phyloP scores from a whole-genome alignment of 2,113 vertebrate species.

The Naja naja region DNA sequence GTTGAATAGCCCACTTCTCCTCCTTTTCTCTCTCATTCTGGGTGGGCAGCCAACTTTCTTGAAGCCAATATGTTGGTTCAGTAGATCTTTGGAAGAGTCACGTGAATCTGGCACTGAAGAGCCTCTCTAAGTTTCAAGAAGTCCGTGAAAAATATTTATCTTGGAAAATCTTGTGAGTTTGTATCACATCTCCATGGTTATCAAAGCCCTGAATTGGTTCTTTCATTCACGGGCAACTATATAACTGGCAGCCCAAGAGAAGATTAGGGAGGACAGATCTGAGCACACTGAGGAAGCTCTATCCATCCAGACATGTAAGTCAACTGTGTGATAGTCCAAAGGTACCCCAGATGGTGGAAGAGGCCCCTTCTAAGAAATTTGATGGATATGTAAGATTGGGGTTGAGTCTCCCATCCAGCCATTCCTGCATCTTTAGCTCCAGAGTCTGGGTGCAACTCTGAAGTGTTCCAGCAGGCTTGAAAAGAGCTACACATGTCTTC shows the following conservation, averaged over 20 bases:
- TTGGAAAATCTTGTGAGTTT: constrained; percentile 38
- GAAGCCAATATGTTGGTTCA: background rate
- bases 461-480: background rate
- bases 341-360: fast-evolving
- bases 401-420: background rate
- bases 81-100: background rate
- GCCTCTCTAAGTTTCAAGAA: background rate
- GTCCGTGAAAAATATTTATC: constrained; percentile 41
- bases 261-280: background rate
- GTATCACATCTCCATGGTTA: constrained; percentile 31
- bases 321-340: too few species aligned
- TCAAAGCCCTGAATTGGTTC: constrained; percentile 39
- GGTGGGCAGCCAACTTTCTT: fast-evolving
- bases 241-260: constrained; percentile 29
- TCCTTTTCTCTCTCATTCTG: background rate
- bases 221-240: constrained; percentile 33
- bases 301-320: background rate
- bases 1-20: background rate
- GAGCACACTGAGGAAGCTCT: background rate
- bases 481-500: background rate
- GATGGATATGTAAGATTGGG: background rate
- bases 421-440: background rate
- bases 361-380: background rate
- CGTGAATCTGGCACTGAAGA: fast-evolving
- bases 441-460: background rate